These are phyloP conservation scores for Meloidogyne floridensis DNA, from an alignment of 1,140 invertebrate genomes.

Conservation along the genomic window DNA sequence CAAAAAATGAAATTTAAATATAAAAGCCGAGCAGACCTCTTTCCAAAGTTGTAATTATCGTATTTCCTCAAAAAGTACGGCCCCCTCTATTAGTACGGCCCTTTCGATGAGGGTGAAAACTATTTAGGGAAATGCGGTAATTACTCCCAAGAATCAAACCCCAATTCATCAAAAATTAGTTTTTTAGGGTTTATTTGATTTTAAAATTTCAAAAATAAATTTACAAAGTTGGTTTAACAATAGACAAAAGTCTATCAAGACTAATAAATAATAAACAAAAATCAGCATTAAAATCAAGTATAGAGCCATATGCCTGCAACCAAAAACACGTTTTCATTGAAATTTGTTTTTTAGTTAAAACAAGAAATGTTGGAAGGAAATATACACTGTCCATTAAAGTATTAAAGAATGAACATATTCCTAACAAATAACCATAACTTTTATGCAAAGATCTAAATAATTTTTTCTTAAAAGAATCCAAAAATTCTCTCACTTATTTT, in stretches of 20 bases:
- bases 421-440: conserved; percentile 9
- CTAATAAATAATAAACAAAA: conserved; percentile 7
- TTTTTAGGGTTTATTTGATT: too few species aligned
- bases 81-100: too few species aligned
- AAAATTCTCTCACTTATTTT: neutral
- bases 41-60: too few species aligned
- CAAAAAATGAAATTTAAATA: too few species aligned
- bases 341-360: neutral
- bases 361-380: conserved; percentile 6
- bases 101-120: too few species aligned
- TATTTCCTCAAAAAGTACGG: too few species aligned
- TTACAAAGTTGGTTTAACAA: conserved; percentile 1
- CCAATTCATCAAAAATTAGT: too few species aligned
- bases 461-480: too few species aligned
- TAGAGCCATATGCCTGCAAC: conserved; percentile 2
- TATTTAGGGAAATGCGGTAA: too few species aligned
- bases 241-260: neutral
- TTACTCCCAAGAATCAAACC: too few species aligned
- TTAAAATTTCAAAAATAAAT: neutral
- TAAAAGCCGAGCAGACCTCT: too few species aligned
- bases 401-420: conserved; percentile 7
- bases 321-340: neutral
- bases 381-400: neutral
- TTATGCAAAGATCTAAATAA: neutral
- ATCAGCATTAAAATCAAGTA: conserved; percentile 1